A percentile compares a stretch with the other conserved stretches of the same genome.
These are phyloP conservation scores for Mobula hypostoma DNA, from an alignment of 2,113 vertebrate species.

Conservation along the genomic window DNA sequence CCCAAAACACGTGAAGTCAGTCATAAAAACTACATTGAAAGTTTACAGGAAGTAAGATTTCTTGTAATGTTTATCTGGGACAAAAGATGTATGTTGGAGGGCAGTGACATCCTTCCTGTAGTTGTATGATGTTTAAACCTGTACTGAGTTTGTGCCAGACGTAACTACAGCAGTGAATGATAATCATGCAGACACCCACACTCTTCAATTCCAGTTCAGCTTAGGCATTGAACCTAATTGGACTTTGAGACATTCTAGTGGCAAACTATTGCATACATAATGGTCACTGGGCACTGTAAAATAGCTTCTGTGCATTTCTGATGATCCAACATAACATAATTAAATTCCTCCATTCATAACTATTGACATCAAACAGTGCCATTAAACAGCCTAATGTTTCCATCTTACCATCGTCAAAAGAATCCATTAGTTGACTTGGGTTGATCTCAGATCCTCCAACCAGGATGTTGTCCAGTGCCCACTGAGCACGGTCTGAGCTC, in stretches of 20 bases:
- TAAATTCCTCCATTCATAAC: neutral
- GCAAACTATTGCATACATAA: neutral
- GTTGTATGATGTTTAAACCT: neutral
- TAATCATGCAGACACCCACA: neutral
- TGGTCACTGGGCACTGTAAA: neutral
- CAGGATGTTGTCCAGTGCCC: constrained; percentile 93
- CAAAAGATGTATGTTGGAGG: neutral
- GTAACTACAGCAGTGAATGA: neutral
- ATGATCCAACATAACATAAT: neutral
- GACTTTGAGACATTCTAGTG: too few species aligned
- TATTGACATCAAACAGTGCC: neutral
- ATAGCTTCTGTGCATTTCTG: neutral
- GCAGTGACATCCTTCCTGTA: neutral
- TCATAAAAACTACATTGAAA: neutral
- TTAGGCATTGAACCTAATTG: neutral
- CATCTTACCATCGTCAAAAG: constrained; percentile 86
- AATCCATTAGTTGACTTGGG: constrained; percentile 85
- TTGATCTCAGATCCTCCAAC: constrained; percentile 96
- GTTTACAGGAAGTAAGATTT: too few species aligned
- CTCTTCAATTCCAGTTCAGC: neutral
- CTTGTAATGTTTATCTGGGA: too few species aligned
- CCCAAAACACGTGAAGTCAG: neutral
- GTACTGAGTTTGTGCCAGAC: neutral
- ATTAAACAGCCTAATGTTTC: neutral
- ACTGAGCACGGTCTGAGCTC: constrained; percentile 81